A percentile compares a stretch with the other conserved stretches of the same genome.
phyloP scores from a whole-genome alignment of 2,888 invertebrate species.

The Cybosia mesomella region DNA sequence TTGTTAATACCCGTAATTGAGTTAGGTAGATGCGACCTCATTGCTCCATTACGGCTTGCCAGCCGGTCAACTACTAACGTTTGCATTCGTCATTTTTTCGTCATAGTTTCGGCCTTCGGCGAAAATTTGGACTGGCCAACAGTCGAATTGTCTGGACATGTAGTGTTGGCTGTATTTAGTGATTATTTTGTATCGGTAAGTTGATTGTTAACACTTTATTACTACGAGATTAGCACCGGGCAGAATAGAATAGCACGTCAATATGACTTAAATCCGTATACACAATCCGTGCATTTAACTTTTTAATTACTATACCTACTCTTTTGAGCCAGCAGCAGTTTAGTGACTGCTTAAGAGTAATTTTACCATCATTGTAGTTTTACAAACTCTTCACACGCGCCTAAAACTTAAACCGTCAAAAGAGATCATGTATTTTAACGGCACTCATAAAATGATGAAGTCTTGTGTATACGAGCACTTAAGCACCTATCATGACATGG shows the following conservation, averaged over 20 bases:
- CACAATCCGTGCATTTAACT: not conserved
- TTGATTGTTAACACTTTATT: constrained; percentile 13
- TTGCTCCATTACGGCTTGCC: constrained; percentile 73
- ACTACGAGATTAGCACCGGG: not conserved
- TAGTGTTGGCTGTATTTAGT: constrained; percentile 51
- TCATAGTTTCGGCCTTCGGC: constrained; percentile 33
- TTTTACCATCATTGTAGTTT: constrained; percentile 2
- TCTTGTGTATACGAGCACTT: constrained; percentile 2
- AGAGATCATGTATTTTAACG: constrained; percentile 13
- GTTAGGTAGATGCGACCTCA: constrained; percentile 80
- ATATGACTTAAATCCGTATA: too few species aligned
- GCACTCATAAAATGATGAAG: not conserved
- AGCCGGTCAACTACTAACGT: constrained; percentile 54
- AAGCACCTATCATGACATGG: not conserved
- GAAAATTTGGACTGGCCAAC: constrained; percentile 19
- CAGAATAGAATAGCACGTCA: too few species aligned
- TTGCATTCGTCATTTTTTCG: constrained; percentile 36
- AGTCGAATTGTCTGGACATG: constrained; percentile 51
- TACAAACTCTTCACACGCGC: not conserved
- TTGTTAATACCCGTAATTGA: constrained; percentile 86
- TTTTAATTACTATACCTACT: not conserved
- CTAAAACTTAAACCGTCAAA: constrained; percentile 12
- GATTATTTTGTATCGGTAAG: constrained; percentile 43
- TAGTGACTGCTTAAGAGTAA: not conserved
- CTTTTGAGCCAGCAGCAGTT: not conserved